Base-by-base conservation (phyloP, 2,113 vertebrate genomes). In the Lethenteron reissneri region DNA sequence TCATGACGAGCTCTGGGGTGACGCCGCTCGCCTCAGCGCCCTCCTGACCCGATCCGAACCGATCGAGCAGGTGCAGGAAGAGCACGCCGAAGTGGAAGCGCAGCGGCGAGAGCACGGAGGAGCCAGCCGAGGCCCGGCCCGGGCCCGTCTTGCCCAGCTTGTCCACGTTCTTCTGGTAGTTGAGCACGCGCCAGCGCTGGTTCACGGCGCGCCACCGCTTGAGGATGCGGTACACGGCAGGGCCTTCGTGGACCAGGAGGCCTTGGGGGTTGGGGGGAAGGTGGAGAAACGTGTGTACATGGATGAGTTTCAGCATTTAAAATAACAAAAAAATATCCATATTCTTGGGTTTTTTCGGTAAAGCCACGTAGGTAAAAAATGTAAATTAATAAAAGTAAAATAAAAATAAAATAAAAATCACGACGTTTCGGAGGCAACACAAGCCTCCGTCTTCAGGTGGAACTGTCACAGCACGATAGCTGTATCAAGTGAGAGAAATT, bases 151-250 rank as follows among this genome's bases (percentile, higher is more conserved):
- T 82, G 69, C 95, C 90, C 72, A 88, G 83, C 69, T 86, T 80
- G 84, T 99, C 92, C 81, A 86, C 86, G 4, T 87, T 79, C 82
- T 95, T 99, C 77, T 95, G 85, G 76, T 99, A 99, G 83, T 99
- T 99, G 78, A 99, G 80, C 75, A 99, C 92, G 81, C 96, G 96
- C 94, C 94, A 99, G 79, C 97, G 90, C 81, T 99, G 94, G 83
- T 99, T 99, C 76, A 99, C 91, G 1, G 94, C 94, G 80, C 96
- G 92, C 94, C 94, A 99, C 74, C 94, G 84, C 75, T 95, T 89
- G 80, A 99, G 96, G 80, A 99, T 97, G 71, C 92, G 91, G 77
- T 90, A 99, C 77, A 99, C 94, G 0, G 94, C 94, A 57, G 92
- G 92, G 57, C 94, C 91, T 81, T 99, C 94, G 0, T 99, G 94